Evolutionary conservation across 1,140 invertebrate genomes (phyloP).

Genomic region (Formica exsecta): DNA sequence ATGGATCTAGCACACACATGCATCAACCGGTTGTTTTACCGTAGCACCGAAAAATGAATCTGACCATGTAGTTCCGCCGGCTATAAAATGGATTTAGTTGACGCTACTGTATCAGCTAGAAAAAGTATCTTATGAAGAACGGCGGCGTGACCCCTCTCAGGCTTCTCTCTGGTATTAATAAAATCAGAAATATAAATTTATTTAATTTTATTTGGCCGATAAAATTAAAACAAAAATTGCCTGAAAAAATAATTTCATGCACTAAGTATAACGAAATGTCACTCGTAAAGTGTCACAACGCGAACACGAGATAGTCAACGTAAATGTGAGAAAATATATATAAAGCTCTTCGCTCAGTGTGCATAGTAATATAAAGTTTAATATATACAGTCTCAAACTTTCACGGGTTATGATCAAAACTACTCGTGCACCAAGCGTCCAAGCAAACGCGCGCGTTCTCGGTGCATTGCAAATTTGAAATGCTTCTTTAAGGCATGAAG

Average conservation of each 20-base stretch:
- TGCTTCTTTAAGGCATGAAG: conserved; percentile 58
- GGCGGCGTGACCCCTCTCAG: no score
- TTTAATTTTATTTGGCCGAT: not conserved
- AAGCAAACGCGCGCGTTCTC: not conserved
- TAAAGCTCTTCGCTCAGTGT: conserved; percentile 47
- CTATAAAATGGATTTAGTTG: no score
- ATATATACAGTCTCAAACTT: conserved; percentile 63
- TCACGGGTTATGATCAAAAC: conserved; percentile 67
- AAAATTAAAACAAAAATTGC: conserved; percentile 11
- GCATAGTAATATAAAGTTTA: conserved; percentile 68
- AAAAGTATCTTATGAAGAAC: no score
- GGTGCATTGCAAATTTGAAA: conserved; percentile 69
- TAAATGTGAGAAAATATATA: conserved; percentile 45
- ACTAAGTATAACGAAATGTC: conserved; percentile 48
- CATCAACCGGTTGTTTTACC: no score
- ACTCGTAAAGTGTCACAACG: conserved; percentile 57
- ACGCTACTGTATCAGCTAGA: no score
- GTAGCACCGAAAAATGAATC: no score
- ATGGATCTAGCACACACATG: no score
- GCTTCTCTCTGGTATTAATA: no score
- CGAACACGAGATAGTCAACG: conserved; percentile 43
- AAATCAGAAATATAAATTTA: not conserved
- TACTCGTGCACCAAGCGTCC: conserved; percentile 3
- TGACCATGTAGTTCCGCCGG: no score
- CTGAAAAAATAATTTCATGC: conserved; percentile 39